Evolutionary conservation across 1,140 invertebrate genomes (phyloP).

Genomic region (Oryzaephilus surinamensis): DNA sequence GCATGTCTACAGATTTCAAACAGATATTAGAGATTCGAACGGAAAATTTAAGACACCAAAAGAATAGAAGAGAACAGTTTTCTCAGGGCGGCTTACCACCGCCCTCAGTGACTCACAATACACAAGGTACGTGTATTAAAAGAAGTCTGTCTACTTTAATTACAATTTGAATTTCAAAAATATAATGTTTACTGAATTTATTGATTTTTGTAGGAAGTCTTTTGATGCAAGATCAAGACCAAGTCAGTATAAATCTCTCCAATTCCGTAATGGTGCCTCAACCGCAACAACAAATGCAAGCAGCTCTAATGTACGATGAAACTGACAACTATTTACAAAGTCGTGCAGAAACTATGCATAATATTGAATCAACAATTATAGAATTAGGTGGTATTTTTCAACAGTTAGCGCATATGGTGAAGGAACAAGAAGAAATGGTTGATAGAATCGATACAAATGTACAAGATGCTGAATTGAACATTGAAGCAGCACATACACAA

Average conservation of each 20-base stretch:
- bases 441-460: conserved; percentile 96
- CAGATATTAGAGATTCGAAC: conserved; percentile 79
- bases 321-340: conserved; percentile 83
- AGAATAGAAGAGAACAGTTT: conserved; percentile 87
- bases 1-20: conserved; percentile 96
- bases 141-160: neutral
- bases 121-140: conserved; percentile 16
- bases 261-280: conserved; percentile 34
- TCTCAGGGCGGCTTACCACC: conserved; percentile 71
- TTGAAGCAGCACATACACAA: conserved; percentile 94
- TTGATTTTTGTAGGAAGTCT: conserved; percentile 29
- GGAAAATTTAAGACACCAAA: conserved; percentile 94
- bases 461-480: conserved; percentile 89
- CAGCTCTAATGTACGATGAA: conserved; percentile 70
- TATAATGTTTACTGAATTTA: neutral
- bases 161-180: neutral
- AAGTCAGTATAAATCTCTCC: conserved; percentile 67
- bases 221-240: conserved; percentile 54
- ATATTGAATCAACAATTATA: conserved; percentile 97
- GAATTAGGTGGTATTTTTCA: conserved; percentile 98
- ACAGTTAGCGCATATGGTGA: conserved; percentile 96
- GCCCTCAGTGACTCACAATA: conserved; percentile 30
- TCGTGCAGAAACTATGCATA: conserved; percentile 96
- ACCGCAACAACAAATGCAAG: conserved; percentile 44
- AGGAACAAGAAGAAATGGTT: conserved; percentile 99